Conservation (phyloP, 2,113 vertebrate genomes). For the Pan troglodytes region NHGRI_mPanTro3-v2.1_pri NC_072410.2:115255001-115255500, state of each 20-base stretch:
- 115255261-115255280: not conserved
- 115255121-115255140: not conserved
- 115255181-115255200: accelerated
- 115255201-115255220: accelerated
- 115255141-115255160: not conserved
- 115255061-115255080: not conserved
- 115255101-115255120: no score
- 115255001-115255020: conserved; percentile 63
- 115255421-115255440: accelerated
- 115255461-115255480: not conserved
- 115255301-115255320: not conserved
- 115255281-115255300: accelerated
- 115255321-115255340: accelerated
- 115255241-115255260: not conserved
- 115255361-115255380: not conserved
- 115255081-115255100: no score
- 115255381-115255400: accelerated
- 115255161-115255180: not conserved
- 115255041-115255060: not conserved
- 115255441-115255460: not conserved
- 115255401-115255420: accelerated
- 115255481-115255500: accelerated
- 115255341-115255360: not conserved
- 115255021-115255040: conserved; percentile 19
- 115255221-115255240: accelerated